Evolutionary conservation across 2,888 invertebrate species (phyloP).

Genomic region (Beris chalybata): DNA sequence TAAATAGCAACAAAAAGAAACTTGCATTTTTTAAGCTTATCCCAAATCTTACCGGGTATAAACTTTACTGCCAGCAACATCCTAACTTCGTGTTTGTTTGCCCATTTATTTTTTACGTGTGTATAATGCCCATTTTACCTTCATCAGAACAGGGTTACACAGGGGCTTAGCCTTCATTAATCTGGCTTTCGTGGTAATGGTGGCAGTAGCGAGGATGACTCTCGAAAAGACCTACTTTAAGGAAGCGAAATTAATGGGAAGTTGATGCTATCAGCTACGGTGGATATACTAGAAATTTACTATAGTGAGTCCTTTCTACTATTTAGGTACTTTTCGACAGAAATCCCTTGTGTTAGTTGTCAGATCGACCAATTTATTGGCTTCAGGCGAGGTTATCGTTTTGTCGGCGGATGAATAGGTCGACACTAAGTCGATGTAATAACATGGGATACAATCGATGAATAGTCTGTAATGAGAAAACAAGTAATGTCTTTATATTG

Average conservation of each 20-base stretch:
- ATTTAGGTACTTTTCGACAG: slow-evolving; percentile 21
- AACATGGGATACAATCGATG: too few relatives aligned
- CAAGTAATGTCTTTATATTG: too few relatives aligned
- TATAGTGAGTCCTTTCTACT: not conserved
- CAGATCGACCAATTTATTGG: slow-evolving; percentile 27
- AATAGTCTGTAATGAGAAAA: too few relatives aligned
- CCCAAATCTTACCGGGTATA: too few relatives aligned
- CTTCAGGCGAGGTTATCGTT: slow-evolving; percentile 18
- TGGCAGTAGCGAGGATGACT: not conserved
- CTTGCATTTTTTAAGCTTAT: too few relatives aligned
- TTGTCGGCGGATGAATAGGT: slow-evolving; percentile 2
- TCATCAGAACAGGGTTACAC: slow-evolving; percentile 9
- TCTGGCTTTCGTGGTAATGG: slow-evolving; percentile 30
- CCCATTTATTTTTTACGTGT: too few relatives aligned
- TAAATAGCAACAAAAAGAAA: too few relatives aligned
- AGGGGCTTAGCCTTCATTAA: slow-evolving; percentile 30
- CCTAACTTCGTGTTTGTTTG: too few relatives aligned
- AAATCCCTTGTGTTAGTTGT: slow-evolving; percentile 32
- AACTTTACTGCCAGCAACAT: too few relatives aligned
- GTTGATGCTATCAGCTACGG: slow-evolving; percentile 27
- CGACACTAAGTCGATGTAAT: too few relatives aligned
- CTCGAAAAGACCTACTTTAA: slow-evolving; percentile 10
- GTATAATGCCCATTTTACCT: slow-evolving; percentile 18
- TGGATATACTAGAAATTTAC: slow-evolving; percentile 10
- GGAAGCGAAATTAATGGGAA: slow-evolving; percentile 26